Conservation (phyloP, 2,888 invertebrate genomes). For the Drosophila macrospina region DNA sequence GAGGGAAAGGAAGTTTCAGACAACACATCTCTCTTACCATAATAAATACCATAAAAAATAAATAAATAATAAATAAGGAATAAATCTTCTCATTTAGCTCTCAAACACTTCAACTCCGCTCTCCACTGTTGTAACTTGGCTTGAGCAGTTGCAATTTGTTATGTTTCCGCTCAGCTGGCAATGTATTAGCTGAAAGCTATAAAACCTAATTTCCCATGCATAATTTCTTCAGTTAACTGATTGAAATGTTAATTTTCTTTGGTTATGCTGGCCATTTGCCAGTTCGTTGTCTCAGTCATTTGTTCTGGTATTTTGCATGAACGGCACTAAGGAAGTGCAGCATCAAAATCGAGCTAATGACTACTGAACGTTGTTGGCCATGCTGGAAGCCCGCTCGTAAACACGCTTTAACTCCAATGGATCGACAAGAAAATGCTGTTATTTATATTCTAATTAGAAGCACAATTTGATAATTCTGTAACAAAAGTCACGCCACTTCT, state of each 20-base stretch:
- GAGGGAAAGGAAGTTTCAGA: too few species aligned
- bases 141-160: background rate
- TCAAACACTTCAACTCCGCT: too few species aligned
- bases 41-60: too few species aligned
- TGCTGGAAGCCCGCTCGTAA: slow-evolving; percentile 18
- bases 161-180: background rate
- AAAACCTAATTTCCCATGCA: background rate
- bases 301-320: slow-evolving; percentile 15
- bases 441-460: slow-evolving; percentile 78
- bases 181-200: background rate
- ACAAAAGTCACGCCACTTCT: slow-evolving; percentile 65
- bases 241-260: slow-evolving; percentile 14
- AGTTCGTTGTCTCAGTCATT: slow-evolving; percentile 50
- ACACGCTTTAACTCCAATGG: slow-evolving; percentile 28
- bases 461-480: slow-evolving; percentile 26
- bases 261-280: slow-evolving; percentile 18
- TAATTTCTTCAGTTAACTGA: background rate
- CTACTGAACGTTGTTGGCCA: slow-evolving; percentile 17
- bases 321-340: slow-evolving; percentile 47
- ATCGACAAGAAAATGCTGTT: slow-evolving; percentile 59
- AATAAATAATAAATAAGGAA: too few species aligned
- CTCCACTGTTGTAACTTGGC: too few species aligned
- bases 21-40: too few species aligned
- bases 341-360: slow-evolving; percentile 29
- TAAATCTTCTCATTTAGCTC: too few species aligned